Conservation (phyloP, 2,113 vertebrate species). For the Platycercus adscitus region DNA sequence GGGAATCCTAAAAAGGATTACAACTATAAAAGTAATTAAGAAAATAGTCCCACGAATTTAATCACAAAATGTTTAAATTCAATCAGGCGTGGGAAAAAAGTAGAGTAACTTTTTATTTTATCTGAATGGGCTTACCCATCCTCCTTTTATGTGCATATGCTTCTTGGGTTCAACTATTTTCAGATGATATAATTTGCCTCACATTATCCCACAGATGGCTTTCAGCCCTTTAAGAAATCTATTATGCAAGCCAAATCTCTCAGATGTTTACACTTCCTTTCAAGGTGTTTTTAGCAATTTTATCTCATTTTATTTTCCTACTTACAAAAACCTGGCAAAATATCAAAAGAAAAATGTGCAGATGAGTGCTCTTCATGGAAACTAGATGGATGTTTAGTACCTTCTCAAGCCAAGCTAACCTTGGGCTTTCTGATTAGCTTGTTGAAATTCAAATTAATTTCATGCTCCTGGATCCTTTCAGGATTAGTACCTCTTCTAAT, state of each 20-base stretch:
- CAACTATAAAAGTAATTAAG: neutral
- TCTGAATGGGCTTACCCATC: neutral
- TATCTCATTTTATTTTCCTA: slow-evolving; percentile 5
- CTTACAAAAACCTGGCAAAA: slow-evolving; percentile 24
- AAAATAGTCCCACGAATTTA: neutral
- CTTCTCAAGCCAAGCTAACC: slow-evolving; percentile 26
- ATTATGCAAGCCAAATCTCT: slow-evolving; percentile 12
- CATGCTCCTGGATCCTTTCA: slow-evolving; percentile 16
- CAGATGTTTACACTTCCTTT: slow-evolving; percentile 21
- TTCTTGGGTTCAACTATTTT: neutral
- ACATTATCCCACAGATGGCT: neutral
- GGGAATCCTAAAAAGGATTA: neutral
- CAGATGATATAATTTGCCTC: neutral
- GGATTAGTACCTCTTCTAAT: neutral
- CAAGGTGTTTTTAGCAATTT: slow-evolving; percentile 10
- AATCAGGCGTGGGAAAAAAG: neutral
- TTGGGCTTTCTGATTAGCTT: slow-evolving; percentile 45
- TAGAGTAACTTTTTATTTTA: neutral
- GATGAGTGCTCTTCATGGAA: slow-evolving; percentile 42
- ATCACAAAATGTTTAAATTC: neutral
- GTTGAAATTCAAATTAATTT: slow-evolving; percentile 43
- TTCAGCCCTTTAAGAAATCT: slow-evolving; percentile 36
- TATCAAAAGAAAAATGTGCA: slow-evolving; percentile 16
- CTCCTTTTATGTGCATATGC: neutral
- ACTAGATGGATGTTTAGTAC: slow-evolving; percentile 17